phyloP scores from a whole-genome alignment of 2,113 vertebrate genomes.

The Phodopus roborovskii region DNA sequence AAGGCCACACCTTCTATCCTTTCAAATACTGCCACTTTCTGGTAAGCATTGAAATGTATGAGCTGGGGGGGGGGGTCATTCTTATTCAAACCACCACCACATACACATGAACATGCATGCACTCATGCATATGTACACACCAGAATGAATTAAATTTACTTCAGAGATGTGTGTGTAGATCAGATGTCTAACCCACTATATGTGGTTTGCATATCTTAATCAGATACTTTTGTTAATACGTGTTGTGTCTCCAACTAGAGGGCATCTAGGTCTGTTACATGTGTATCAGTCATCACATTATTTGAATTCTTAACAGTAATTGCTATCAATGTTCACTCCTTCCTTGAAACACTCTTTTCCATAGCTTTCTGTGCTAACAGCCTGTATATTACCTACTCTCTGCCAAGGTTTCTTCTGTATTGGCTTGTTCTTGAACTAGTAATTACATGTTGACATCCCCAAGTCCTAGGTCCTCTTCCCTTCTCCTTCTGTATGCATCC shows the following conservation, averaged over 20 bases:
- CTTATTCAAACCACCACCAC: background rate
- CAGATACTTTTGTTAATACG: background rate
- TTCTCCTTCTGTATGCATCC: background rate
- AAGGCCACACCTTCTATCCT: background rate
- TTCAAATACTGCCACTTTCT: background rate
- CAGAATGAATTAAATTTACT: background rate
- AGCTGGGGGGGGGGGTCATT: background rate
- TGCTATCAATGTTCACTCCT: background rate
- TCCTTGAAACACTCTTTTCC: background rate
- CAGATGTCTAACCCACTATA: background rate
- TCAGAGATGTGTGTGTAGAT: background rate
- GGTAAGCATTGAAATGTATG: background rate
- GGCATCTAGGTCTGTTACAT: background rate
- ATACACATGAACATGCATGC: background rate
- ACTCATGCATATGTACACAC: background rate
- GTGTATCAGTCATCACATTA: background rate
- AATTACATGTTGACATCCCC: background rate
- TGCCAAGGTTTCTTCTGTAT: background rate
- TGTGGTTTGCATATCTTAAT: background rate
- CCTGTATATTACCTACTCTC: background rate
- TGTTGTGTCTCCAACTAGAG: background rate
- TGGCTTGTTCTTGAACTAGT: background rate
- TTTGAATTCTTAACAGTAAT: slow-evolving; percentile 25
- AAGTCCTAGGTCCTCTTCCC: background rate
- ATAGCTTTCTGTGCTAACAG: background rate